phyloP scores from a whole-genome alignment of 2,797 vertebrate species.

The Cetoscarus ocellatus region DNA sequence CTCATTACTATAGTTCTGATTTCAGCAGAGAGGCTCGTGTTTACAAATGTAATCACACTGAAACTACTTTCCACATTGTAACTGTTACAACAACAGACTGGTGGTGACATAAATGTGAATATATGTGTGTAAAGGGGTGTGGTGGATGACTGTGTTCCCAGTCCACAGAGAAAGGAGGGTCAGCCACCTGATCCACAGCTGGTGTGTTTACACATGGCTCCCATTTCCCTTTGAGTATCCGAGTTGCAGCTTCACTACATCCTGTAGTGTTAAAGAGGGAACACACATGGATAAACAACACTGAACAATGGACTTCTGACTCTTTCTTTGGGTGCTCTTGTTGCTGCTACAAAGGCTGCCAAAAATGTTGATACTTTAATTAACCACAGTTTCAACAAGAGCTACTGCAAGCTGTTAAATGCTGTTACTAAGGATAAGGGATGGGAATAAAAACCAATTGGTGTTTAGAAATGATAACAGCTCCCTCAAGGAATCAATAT shows the following conservation, averaged over 20 bases:
- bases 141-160: constrained; percentile 48
- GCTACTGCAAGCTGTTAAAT: no score
- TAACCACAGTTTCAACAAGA: neutral
- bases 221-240: constrained; percentile 65
- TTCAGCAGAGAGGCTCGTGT: constrained; percentile 37
- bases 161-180: constrained; percentile 56
- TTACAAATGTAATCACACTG: constrained; percentile 43
- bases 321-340: constrained; percentile 8
- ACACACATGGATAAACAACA: neutral
- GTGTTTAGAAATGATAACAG: no score
- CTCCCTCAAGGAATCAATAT: no score
- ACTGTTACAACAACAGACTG: constrained; percentile 12
- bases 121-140: constrained; percentile 33
- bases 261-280: constrained; percentile 31
- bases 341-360: neutral
- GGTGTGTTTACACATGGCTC: constrained; percentile 71
- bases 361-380: neutral
- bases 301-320: neutral
- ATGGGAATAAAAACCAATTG: no score
- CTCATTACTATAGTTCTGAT: neutral
- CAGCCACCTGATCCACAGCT: constrained; percentile 62
- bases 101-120: constrained; percentile 19
- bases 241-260: constrained; percentile 52
- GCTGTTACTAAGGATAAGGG: no score
- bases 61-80: constrained; percentile 33